phyloP scores from a whole-genome alignment of 2,113 vertebrate species.

The Mirounga angustirostris region DNA sequence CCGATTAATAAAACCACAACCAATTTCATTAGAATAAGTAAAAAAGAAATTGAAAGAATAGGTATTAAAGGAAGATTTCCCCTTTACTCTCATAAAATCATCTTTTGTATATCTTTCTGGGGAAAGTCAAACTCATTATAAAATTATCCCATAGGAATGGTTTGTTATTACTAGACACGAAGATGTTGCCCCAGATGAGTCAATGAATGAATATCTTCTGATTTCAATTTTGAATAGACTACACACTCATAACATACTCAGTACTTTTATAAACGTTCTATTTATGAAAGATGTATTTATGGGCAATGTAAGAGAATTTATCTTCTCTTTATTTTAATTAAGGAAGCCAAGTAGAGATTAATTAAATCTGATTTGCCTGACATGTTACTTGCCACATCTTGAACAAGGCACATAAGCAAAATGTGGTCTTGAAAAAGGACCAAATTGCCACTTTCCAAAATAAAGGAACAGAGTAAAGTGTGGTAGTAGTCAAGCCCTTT shows the following conservation, averaged over 20 bases:
- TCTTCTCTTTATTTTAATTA: conserved; percentile 76
- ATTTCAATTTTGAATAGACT: conserved; percentile 66
- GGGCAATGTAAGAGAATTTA: conserved; percentile 52
- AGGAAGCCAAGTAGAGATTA: conserved; percentile 67
- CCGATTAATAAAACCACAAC: neutral
- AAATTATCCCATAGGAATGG: neutral
- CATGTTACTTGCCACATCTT: conserved; percentile 59
- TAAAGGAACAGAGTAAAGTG: conserved; percentile 18
- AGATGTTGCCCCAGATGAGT: neutral
- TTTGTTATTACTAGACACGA: conserved; percentile 30
- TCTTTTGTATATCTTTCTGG: neutral
- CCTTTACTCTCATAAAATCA: neutral
- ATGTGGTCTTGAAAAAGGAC: conserved; percentile 47
- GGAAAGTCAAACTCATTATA: neutral
- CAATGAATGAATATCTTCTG: conserved; percentile 52
- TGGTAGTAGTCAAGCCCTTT: neutral
- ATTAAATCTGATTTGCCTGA: conserved; percentile 73
- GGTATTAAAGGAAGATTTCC: neutral
- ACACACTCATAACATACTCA: conserved; percentile 59
- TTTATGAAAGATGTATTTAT: conserved; percentile 72
- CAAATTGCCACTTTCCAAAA: conserved; percentile 38
- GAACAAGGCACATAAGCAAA: conserved; percentile 65
- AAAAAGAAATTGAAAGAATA: neutral
- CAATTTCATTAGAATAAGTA: neutral
- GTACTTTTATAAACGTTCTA: conserved; percentile 65